Conservation (phyloP, 2,797 vertebrate genomes). For the Sebastes itinus region DNA sequence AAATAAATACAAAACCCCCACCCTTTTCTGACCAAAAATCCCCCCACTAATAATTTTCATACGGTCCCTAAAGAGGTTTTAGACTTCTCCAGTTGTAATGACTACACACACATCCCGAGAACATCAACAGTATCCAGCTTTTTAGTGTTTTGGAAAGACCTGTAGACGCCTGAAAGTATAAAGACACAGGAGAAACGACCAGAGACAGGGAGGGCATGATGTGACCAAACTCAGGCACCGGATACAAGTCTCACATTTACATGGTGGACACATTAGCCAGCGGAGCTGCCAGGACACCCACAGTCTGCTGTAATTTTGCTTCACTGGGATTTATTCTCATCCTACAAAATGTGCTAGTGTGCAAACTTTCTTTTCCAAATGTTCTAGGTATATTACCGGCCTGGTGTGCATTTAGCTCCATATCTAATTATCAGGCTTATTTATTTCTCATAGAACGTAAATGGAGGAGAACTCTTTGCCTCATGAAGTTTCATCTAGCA, state of each 20-base stretch:
- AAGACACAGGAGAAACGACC: conserved; percentile 12
- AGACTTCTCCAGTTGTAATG: background rate
- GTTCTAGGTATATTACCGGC: background rate
- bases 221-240: conserved; percentile 20
- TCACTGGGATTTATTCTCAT: background rate
- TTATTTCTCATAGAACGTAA: conserved; percentile 25
- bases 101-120: background rate
- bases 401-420: conserved; percentile 11
- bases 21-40: background rate
- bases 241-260: conserved; percentile 28
- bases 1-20: background rate
- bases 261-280: conserved; percentile 14
- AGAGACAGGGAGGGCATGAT: background rate
- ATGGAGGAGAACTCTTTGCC: conserved; percentile 35
- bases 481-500: conserved; percentile 37
- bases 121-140: background rate
- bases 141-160: background rate
- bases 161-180: background rate
- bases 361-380: conserved; percentile 18
- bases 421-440: conserved; percentile 1
- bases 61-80: background rate
- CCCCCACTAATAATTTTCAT: background rate
- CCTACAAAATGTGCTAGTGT: conserved; percentile 19
- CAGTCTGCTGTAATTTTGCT: conserved; percentile 3
- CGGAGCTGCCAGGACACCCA: conserved; percentile 44